These are phyloP conservation scores for Ctenoplectra terminalis DNA, from an alignment of 1,140 invertebrate genomes.

Conservation along the genomic window DNA sequence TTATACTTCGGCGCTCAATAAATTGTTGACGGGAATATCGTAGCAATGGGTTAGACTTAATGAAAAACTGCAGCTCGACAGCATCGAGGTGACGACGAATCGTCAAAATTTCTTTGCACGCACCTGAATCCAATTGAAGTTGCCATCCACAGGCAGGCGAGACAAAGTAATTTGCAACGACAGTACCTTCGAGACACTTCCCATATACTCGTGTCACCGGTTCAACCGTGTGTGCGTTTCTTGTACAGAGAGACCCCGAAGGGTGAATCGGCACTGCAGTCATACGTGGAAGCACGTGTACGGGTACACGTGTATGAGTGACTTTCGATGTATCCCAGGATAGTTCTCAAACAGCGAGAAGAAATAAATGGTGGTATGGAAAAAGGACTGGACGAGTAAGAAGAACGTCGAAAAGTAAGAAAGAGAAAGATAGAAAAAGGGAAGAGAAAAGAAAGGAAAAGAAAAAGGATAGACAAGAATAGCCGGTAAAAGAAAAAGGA, in stretches of 20 bases:
- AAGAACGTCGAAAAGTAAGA: not conserved
- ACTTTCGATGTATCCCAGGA: constrained; percentile 60
- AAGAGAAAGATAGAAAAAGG: not conserved
- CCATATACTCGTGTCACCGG: constrained; percentile 16
- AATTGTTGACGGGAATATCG: too few species aligned
- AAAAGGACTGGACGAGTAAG: too few species aligned
- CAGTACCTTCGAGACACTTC: constrained; percentile 31
- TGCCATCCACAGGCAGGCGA: constrained; percentile 43
- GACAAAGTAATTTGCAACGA: constrained; percentile 64
- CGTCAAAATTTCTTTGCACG: constrained; percentile 26
- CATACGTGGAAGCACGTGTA: constrained; percentile 6
- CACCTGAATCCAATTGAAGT: constrained; percentile 33
- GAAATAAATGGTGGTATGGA: not conserved
- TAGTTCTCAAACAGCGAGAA: constrained; percentile 16
- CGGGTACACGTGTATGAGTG: constrained; percentile 39
- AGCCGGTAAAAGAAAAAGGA: constrained; percentile 2
- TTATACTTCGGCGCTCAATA: too few species aligned
- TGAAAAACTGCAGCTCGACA: too few species aligned
- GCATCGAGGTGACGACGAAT: not conserved
- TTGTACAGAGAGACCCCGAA: constrained; percentile 44
- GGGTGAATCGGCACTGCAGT: constrained; percentile 55
- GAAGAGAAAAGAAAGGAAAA: not conserved
- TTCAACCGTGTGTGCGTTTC: constrained; percentile 14
- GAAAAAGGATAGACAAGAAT: not conserved
- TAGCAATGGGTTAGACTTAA: too few species aligned